Percentiles rank a stretch among this genome's conserved stretches.
phyloP scores from a whole-genome alignment of 2,888 invertebrate genomes.

The Eurois occulta region DNA sequence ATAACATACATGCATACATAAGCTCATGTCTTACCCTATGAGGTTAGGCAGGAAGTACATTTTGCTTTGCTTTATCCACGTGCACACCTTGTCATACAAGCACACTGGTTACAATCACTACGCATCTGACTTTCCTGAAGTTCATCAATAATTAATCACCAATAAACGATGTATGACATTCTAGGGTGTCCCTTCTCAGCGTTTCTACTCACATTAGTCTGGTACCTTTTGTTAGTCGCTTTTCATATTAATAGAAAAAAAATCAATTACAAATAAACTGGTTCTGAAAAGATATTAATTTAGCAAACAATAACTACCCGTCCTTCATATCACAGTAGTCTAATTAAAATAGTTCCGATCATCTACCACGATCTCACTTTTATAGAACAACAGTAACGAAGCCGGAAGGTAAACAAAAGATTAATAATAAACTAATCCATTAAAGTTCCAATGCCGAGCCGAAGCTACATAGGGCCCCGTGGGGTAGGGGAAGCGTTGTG shows the following conservation, averaged over 20 bases:
- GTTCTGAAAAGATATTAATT: background rate
- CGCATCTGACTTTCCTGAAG: background rate
- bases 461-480: background rate
- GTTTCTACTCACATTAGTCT: background rate
- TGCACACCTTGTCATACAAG: background rate
- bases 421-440: conserved; percentile 52
- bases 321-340: background rate
- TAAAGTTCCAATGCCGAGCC: conserved; percentile 29
- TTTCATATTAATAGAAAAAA: too few species aligned
- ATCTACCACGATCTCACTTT: conserved; percentile 17
- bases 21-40: background rate
- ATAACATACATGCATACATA: background rate
- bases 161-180: background rate
- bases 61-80: background rate
- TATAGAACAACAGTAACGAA: background rate
- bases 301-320: background rate
- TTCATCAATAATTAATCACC: background rate
- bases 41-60: background rate
- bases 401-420: conserved; percentile 39
- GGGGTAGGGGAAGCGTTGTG: too few species aligned
- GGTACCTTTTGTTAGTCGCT: background rate
- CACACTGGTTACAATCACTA: background rate
- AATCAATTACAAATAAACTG: background rate
- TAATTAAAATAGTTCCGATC: conserved; percentile 33
- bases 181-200: background rate